A percentile compares a stretch with the other conserved stretches of the same genome.
Conservation (phyloP, 2,888 invertebrate species). For the Pristionchus mayeri region DNA sequence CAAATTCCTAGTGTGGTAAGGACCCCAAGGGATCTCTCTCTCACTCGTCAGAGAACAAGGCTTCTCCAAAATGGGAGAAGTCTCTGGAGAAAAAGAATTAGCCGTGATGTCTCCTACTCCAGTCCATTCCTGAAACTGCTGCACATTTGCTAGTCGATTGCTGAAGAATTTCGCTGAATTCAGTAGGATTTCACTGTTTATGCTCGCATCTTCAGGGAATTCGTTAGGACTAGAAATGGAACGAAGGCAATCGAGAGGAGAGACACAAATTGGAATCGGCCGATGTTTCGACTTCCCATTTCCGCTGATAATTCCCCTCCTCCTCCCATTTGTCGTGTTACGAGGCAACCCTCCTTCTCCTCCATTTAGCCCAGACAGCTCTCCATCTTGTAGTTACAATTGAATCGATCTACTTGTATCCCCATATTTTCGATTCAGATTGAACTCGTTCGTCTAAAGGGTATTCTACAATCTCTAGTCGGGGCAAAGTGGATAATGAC, state of each 20-base stretch:
- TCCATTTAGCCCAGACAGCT: not conserved
- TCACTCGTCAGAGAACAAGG: not conserved
- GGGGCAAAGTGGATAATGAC: not conserved
- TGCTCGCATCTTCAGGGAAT: not conserved
- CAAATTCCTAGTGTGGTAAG: conserved; percentile 9
- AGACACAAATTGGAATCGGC: not conserved
- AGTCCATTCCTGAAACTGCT: not conserved
- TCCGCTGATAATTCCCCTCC: not conserved
- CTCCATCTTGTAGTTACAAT: too few species aligned
- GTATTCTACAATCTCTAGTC: too few species aligned
- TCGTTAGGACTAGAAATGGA: not conserved
- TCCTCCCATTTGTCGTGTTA: not conserved
- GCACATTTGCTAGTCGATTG: not conserved
- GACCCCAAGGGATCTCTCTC: conserved; percentile 19
- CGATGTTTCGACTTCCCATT: not conserved
- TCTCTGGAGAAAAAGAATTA: not conserved
- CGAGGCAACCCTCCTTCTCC: not conserved
- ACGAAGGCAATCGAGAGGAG: not conserved
- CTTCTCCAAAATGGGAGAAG: not conserved
- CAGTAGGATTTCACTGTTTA: too few species aligned
- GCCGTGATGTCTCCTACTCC: not conserved
- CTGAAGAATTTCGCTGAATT: not conserved
- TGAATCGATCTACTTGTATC: not conserved
- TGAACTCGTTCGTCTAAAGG: too few species aligned
- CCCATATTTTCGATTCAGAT: not conserved